Conservation (phyloP, 2,113 vertebrate species). For the Syngnathus typhle region DNA sequence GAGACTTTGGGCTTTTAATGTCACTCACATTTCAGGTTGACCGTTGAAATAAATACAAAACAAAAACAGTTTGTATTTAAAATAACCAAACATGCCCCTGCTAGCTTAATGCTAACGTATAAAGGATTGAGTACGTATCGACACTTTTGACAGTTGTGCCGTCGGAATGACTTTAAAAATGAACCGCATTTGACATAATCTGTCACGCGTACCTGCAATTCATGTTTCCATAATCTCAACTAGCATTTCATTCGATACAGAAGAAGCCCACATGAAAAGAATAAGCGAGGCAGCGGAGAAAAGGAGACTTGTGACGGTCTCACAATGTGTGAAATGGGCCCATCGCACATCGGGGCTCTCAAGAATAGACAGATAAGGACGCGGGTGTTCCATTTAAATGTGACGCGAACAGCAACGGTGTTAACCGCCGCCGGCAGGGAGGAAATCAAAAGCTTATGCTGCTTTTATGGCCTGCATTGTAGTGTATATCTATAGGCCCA, state of each 20-base stretch:
- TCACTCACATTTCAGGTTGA: too few relatives aligned
- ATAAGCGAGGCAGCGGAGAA: conserved; percentile 12
- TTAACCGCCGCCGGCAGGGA: conserved; percentile 30
- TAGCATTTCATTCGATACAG: background rate
- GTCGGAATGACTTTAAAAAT: too few relatives aligned
- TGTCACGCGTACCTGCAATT: too few relatives aligned
- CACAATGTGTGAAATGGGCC: conserved; percentile 39
- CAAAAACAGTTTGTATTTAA: too few relatives aligned
- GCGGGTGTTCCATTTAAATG: conserved; percentile 23
- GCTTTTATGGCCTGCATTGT: background rate
- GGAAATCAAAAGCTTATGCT: background rate
- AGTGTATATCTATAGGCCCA: background rate
- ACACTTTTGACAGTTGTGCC: too few relatives aligned
- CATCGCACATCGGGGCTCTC: conserved; percentile 31
- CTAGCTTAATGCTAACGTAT: too few relatives aligned
- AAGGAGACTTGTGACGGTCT: conserved; percentile 12
- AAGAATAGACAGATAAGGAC: conserved; percentile 35
- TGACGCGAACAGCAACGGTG: conserved; percentile 28
- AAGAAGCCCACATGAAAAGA: background rate
- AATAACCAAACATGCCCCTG: too few relatives aligned
- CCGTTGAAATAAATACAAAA: too few relatives aligned
- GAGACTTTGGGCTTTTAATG: too few relatives aligned
- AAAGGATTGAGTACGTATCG: too few relatives aligned
- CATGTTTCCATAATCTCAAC: background rate
- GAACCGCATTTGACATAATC: too few relatives aligned